These are phyloP conservation scores for Tamandua tetradactyla DNA, from an alignment of 2,797 vertebrate genomes.

Conservation along the genomic window DNA sequence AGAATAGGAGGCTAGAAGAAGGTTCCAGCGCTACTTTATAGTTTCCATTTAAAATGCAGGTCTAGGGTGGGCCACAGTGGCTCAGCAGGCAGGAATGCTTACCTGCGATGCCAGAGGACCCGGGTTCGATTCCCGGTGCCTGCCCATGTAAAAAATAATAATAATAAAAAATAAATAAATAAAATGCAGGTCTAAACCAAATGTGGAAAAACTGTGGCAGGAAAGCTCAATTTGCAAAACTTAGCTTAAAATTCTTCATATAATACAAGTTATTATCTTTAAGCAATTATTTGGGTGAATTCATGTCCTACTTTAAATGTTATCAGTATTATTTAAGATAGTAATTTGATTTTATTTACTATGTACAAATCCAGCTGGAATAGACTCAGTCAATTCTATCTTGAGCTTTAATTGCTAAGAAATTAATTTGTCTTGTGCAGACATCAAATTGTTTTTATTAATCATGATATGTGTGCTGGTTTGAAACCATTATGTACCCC, in stretches of 20 bases:
- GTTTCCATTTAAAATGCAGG: background rate
- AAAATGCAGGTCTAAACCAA: background rate
- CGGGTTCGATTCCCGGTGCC: too few relatives aligned
- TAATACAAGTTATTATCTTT: background rate
- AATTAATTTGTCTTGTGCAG: background rate
- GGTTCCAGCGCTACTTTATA: background rate
- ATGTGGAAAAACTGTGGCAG: background rate
- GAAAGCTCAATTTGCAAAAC: background rate
- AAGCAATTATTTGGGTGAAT: constrained; percentile 13
- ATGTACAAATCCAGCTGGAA: background rate
- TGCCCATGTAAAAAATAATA: too few relatives aligned
- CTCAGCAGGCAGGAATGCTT: too few relatives aligned
- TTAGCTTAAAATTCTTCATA: background rate
- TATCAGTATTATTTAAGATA: background rate
- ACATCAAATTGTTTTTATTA: background rate
- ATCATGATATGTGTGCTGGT: background rate
- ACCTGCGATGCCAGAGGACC: too few relatives aligned
- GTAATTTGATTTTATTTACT: constrained; percentile 5
- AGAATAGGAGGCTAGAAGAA: background rate
- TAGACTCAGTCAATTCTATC: background rate
- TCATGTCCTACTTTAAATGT: background rate
- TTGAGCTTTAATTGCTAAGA: background rate
- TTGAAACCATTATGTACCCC: too few relatives aligned
- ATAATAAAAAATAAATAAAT: too few relatives aligned
- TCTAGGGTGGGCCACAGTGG: too few relatives aligned